These are phyloP conservation scores for Hephaestus fuliginosus DNA, from an alignment of 2,797 vertebrate genomes.

Conservation along the genomic window DNA sequence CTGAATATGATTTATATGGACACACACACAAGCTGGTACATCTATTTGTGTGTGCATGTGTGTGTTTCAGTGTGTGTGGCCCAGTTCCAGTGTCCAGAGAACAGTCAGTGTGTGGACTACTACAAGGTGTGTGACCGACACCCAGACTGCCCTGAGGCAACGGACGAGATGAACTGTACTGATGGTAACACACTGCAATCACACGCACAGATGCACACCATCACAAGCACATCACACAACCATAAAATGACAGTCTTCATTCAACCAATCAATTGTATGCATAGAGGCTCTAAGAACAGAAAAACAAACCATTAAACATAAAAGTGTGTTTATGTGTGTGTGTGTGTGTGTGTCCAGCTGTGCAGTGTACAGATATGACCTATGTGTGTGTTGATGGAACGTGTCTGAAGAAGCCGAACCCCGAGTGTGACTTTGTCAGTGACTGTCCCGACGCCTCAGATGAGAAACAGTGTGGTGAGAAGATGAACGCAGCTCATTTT, in stretches of 20 bases:
- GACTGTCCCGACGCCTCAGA: constrained; percentile 94
- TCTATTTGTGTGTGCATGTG: constrained; percentile 26
- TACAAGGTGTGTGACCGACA: constrained; percentile 89
- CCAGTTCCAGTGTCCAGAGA: constrained; percentile 89
- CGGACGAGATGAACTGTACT: constrained; percentile 89
- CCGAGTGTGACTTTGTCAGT: constrained; percentile 87
- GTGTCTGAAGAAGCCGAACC: constrained; percentile 94
- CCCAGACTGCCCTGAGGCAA: constrained; percentile 88
- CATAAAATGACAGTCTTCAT: not conserved
- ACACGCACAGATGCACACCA: not conserved
- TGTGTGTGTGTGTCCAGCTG: constrained; percentile 76
- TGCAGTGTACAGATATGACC: constrained; percentile 90
- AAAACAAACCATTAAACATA: not conserved
- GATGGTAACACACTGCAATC: constrained; percentile 78
- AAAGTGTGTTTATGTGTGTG: constrained; percentile 14
- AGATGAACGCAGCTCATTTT: not conserved
- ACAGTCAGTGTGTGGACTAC: constrained; percentile 91
- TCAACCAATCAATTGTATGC: not conserved
- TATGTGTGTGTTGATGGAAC: constrained; percentile 91
- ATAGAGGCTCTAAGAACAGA: no score
- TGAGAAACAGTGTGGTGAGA: constrained; percentile 91
- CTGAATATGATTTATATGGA: not conserved
- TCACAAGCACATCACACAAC: not conserved
- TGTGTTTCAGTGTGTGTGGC: constrained; percentile 89
- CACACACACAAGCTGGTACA: not conserved